Percentiles rank a stretch among this genome's conserved stretches.
phyloP scores from a whole-genome alignment of 2,888 invertebrate genomes.

The Lypha dubia region DNA sequence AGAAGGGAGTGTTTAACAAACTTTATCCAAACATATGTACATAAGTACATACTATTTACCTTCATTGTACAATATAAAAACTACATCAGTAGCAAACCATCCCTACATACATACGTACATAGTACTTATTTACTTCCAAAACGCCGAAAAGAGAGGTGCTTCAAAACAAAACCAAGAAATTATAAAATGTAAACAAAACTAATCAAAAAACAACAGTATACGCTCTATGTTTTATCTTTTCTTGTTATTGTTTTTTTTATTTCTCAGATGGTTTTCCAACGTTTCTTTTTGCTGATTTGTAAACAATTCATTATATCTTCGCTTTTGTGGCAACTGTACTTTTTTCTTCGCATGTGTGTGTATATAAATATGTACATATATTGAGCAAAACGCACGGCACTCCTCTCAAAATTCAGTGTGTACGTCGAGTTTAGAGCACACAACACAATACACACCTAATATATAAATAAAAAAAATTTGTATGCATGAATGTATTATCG shows the following conservation, averaged over 20 bases:
- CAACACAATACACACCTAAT: conserved; percentile 26
- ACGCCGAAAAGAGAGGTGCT: neutral
- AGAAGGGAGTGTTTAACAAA: too few species aligned
- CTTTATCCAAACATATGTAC: too few species aligned
- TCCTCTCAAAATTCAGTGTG: conserved; percentile 45
- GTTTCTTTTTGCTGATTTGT: conserved; percentile 59
- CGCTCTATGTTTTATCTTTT: conserved; percentile 67
- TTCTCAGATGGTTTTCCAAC: conserved; percentile 40
- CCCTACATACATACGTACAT: too few species aligned
- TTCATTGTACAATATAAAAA: too few species aligned
- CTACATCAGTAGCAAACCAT: too few species aligned
- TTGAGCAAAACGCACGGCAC: conserved; percentile 29
- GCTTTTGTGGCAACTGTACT: conserved; percentile 83
- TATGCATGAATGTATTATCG: conserved; percentile 15
- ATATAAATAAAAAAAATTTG: neutral
- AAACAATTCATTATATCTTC: conserved; percentile 73
- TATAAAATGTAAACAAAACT: conserved; percentile 65
- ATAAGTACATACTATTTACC: too few species aligned
- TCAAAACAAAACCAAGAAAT: conserved; percentile 56
- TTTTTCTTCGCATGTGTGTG: conserved; percentile 75
- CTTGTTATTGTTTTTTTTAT: conserved; percentile 9
- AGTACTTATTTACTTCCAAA: neutral
- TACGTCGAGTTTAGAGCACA: conserved; percentile 41
- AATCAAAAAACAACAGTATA: conserved; percentile 47
- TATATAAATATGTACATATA: conserved; percentile 24